These are phyloP conservation scores for Troglohyphantes excavatus DNA, from an alignment of 2,888 invertebrate species.

Conservation along the genomic window DNA sequence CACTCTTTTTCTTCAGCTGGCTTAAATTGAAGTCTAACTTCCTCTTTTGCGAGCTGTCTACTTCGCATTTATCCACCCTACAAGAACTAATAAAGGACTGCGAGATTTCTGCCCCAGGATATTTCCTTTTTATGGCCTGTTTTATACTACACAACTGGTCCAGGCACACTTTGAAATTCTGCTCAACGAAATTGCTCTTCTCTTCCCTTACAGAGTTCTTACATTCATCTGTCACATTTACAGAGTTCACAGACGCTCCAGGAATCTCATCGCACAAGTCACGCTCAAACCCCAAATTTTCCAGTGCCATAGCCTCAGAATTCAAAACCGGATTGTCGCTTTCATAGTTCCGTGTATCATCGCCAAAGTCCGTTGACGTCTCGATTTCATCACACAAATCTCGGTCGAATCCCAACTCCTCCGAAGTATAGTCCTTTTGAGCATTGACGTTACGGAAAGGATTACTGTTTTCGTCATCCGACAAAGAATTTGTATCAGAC, in stretches of 20 bases:
- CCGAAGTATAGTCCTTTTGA: neutral
- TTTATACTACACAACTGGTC: conserved; percentile 64
- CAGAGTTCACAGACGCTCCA: neutral
- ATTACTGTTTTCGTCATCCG: conserved; percentile 60
- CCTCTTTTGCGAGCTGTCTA: conserved; percentile 48
- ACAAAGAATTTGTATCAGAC: conserved; percentile 29
- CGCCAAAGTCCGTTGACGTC: neutral
- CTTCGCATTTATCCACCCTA: conserved; percentile 22
- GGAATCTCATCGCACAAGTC: conserved; percentile 16
- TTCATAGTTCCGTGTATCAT: neutral
- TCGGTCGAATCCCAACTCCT: neutral
- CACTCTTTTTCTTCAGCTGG: conserved; percentile 8
- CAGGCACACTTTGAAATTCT: conserved; percentile 26
- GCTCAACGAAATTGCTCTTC: neutral
- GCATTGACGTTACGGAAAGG: neutral
- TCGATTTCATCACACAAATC: conserved; percentile 2
- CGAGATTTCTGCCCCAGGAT: conserved; percentile 61
- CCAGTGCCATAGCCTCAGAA: neutral
- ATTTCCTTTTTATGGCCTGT: conserved; percentile 71
- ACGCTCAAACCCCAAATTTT: conserved; percentile 28
- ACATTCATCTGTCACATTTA: neutral
- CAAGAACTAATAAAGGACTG: conserved; percentile 39
- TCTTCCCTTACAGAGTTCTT: neutral
- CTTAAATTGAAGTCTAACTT: conserved; percentile 27
- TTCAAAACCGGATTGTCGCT: too few relatives aligned